Percentiles rank a stretch among this genome's conserved stretches.
Evolutionary conservation across 1,140 invertebrate species (phyloP).

Genomic region (Philotrypesis tridentata): DNA sequence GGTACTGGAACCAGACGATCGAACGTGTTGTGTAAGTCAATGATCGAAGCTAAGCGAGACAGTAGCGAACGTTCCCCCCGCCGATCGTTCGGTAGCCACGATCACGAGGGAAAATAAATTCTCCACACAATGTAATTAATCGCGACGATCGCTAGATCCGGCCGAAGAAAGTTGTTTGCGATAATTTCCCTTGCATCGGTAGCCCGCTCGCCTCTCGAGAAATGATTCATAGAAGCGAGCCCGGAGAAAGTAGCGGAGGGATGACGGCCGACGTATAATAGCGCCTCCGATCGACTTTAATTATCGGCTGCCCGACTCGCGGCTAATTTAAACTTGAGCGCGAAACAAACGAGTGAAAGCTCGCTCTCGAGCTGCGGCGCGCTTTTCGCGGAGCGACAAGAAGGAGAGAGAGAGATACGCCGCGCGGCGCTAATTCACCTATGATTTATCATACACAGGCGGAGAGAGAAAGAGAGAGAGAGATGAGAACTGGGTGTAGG

Average conservation of each 20-base stretch:
- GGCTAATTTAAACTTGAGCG: conserved; percentile 6
- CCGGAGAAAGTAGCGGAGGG: conserved; percentile 14
- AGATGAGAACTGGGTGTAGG: conserved; percentile 31
- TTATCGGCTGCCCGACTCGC: conserved; percentile 11
- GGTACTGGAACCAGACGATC: too few species aligned
- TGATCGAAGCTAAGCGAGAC: too few species aligned
- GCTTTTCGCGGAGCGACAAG: neutral
- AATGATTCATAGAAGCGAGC: neutral
- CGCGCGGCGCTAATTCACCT: neutral
- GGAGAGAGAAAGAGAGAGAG: too few species aligned
- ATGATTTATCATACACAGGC: conserved; percentile 30
- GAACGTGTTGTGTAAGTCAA: too few species aligned
- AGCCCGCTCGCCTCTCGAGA: neutral
- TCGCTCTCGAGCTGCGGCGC: neutral
- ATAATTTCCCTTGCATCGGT: neutral
- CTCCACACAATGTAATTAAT: neutral
- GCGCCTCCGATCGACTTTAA: conserved; percentile 18
- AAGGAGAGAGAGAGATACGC: conserved; percentile 1
- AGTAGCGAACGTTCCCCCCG: neutral
- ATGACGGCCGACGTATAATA: neutral
- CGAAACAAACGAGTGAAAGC: conserved; percentile 10
- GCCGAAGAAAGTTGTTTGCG: conserved; percentile 22
- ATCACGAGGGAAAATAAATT: neutral
- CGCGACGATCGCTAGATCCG: neutral
- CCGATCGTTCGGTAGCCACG: neutral